phyloP scores from a whole-genome alignment of 1,140 invertebrate genomes.

The Manduca sexta region DNA sequence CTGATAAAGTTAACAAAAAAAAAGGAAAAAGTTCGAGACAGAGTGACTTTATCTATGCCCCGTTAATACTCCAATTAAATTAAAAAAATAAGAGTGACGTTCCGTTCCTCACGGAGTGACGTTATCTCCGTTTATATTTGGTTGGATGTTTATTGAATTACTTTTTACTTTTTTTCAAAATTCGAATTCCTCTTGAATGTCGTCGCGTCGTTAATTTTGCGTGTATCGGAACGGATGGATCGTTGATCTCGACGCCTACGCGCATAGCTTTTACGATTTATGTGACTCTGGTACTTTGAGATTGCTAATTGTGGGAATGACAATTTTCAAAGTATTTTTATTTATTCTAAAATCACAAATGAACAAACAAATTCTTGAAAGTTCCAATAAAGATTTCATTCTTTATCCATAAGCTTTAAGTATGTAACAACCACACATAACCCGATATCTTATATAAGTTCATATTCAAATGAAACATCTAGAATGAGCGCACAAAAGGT shows the following conservation, averaged over 20 bases:
- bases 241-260: conserved; percentile 22
- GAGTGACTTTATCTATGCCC: conserved; percentile 59
- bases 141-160: conserved; percentile 18
- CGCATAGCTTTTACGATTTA: conserved; percentile 7
- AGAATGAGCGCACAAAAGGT: too few relatives aligned
- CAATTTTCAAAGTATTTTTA: neutral
- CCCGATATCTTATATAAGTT: too few relatives aligned
- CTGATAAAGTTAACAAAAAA: conserved; percentile 57
- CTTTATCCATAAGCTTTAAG: too few relatives aligned
- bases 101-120: conserved; percentile 22
- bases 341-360: too few relatives aligned
- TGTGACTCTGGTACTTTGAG: conserved; percentile 8
- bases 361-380: too few relatives aligned
- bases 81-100: conserved; percentile 57
- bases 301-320: neutral
- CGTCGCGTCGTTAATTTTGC: conserved; percentile 20
- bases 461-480: too few relatives aligned
- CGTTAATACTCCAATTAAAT: conserved; percentile 68
- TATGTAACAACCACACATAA: too few relatives aligned
- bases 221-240: conserved; percentile 13
- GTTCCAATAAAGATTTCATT: too few relatives aligned
- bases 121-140: conserved; percentile 20
- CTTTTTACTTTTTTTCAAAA: conserved; percentile 9
- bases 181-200: too few relatives aligned
- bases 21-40: conserved; percentile 28